A percentile compares a stretch with the other conserved stretches of the same genome.
Conservation (phyloP, 2,888 invertebrate species). For the Spatulosminthurus flaviceps region DNA sequence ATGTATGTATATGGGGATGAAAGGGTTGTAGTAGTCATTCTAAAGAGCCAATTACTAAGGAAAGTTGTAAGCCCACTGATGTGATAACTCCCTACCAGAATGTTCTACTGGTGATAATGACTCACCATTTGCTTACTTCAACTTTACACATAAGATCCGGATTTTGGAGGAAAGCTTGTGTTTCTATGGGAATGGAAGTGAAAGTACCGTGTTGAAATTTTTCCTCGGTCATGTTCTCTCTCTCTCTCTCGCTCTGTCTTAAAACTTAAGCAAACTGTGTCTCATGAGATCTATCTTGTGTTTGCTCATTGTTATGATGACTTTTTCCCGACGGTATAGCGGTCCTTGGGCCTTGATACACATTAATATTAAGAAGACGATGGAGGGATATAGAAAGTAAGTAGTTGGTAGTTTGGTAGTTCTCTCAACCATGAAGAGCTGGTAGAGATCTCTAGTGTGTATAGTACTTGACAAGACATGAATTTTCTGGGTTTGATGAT, state of each 20-base stretch:
- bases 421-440: too few relatives aligned
- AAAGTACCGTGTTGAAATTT: not conserved
- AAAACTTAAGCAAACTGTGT: not conserved
- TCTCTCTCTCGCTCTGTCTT: too few relatives aligned
- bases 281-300: not conserved
- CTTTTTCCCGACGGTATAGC: not conserved
- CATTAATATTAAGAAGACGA: too few relatives aligned
- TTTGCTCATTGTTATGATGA: conserved; percentile 1
- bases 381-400: too few relatives aligned
- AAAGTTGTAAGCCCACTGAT: not conserved
- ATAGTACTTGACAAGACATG: too few relatives aligned
- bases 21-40: not conserved
- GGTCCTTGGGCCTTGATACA: not conserved
- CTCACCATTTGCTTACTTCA: not conserved
- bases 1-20: not conserved
- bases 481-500: not conserved
- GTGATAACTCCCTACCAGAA: not conserved
- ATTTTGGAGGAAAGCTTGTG: not conserved
- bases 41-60: not conserved
- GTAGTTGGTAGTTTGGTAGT: too few relatives aligned
- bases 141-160: not conserved
- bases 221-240: not conserved
- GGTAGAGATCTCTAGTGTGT: too few relatives aligned
- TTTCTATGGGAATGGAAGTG: not conserved
- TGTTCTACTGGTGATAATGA: not conserved